Conservation (phyloP, 1,140 invertebrate genomes). For the Dufourea novaeangliae region DNA sequence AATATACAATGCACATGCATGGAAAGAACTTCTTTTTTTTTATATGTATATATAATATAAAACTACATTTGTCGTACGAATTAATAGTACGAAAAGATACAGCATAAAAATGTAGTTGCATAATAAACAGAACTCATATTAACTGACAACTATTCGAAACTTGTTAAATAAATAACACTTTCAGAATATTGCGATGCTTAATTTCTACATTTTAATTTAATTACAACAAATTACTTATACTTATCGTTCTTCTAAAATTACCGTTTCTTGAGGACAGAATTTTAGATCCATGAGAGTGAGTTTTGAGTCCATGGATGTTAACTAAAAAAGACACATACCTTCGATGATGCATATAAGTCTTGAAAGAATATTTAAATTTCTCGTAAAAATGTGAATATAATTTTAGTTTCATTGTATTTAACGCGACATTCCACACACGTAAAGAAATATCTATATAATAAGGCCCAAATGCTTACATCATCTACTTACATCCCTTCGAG, state of each 20-base stretch:
- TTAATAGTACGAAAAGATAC: constrained; percentile 65
- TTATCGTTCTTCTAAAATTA: constrained; percentile 95
- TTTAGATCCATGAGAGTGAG: constrained; percentile 91
- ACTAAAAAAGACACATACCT: constrained; percentile 83
- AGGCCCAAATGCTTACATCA: constrained; percentile 59
- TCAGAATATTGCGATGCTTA: constrained; percentile 77
- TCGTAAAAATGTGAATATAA: neutral
- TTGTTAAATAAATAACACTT: constrained; percentile 79
- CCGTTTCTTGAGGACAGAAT: constrained; percentile 94
- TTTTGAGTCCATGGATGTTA: constrained; percentile 89
- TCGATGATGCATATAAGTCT: neutral
- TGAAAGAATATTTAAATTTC: neutral
- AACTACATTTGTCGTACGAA: constrained; percentile 68
- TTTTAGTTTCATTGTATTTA: neutral
- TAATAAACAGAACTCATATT: constrained; percentile 66
- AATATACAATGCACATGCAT: constrained; percentile 66
- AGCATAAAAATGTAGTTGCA: constrained; percentile 70
- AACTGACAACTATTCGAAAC: constrained; percentile 62
- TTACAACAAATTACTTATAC: constrained; percentile 82
- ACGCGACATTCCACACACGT: constrained; percentile 30
- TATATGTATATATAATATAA: constrained; percentile 65
- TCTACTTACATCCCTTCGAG: constrained; percentile 92
- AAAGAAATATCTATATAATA: constrained; percentile 50
- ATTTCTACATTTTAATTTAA: constrained; percentile 73
- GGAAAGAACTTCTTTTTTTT: constrained; percentile 60